These are phyloP conservation scores for Lasiurus cinereus DNA, from an alignment of 2,113 vertebrate species.

Conservation along the genomic window DNA sequence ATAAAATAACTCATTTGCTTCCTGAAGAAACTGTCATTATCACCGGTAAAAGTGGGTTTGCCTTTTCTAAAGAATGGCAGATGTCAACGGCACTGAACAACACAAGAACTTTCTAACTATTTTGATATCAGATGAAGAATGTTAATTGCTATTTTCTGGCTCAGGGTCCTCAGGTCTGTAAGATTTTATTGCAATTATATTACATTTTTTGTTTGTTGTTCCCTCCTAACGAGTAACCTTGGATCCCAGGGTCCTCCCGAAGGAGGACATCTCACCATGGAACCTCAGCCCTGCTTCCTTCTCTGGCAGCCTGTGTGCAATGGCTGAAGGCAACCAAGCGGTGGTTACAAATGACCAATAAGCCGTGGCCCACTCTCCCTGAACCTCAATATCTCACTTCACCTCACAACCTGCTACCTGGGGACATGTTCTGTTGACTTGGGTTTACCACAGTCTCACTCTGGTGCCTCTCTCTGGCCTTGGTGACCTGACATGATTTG, in stretches of 20 bases:
- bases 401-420: not conserved
- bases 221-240: not conserved
- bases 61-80: conserved; percentile 51
- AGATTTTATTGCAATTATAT: conserved; percentile 15
- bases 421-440: too few relatives aligned
- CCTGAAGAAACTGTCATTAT: conserved; percentile 47
- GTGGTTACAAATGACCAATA: not conserved
- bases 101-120: conserved; percentile 36
- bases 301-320: not conserved
- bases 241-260: not conserved
- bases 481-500: not conserved
- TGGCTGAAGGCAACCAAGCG: too few relatives aligned
- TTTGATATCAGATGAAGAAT: conserved; percentile 68
- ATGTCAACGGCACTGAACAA: conserved; percentile 44
- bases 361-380: too few relatives aligned
- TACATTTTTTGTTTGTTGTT: not conserved
- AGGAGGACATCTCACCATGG: fast-evolving
- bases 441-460: not conserved
- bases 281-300: not conserved
- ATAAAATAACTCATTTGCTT: conserved; percentile 30
- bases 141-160: conserved; percentile 77
- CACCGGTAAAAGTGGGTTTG: conserved; percentile 69
- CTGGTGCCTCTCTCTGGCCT: not conserved
- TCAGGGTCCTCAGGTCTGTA: conserved; percentile 44
- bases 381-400: not conserved